Conservation (phyloP, 2,113 vertebrate species). For the Chelonoidis abingdonii region DNA sequence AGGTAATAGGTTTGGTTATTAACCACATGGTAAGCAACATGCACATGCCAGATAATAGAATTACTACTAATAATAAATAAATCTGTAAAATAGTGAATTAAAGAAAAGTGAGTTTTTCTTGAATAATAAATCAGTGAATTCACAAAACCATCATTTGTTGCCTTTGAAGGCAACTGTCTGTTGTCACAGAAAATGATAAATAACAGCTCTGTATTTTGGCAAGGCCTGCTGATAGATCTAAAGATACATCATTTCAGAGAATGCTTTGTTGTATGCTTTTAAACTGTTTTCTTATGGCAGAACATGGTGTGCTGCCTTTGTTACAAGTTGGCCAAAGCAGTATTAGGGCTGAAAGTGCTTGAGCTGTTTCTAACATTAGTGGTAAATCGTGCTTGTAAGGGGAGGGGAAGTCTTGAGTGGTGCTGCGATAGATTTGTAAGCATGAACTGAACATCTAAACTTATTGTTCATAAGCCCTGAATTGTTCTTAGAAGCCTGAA, state of each 20-base stretch:
- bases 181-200: slow-evolving; percentile 35
- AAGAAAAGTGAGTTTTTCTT: slow-evolving; percentile 26
- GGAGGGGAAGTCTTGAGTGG: not conserved
- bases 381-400: not conserved
- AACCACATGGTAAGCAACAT: slow-evolving; percentile 33
- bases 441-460: not conserved
- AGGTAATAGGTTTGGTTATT: slow-evolving; percentile 3
- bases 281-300: not conserved
- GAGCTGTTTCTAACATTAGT: slow-evolving; percentile 11
- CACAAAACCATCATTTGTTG: not conserved
- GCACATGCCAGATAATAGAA: slow-evolving; percentile 34
- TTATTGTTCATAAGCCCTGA: not conserved
- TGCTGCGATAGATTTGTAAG: not conserved
- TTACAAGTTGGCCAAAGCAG: not conserved
- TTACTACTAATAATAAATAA: not conserved
- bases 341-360: not conserved
- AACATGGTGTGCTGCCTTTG: not conserved
- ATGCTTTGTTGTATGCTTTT: not conserved
- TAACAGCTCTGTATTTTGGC: not conserved
- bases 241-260: not conserved
- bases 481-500: not conserved
- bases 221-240: not conserved
- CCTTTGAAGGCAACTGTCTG: slow-evolving; percentile 16
- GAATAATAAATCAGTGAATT: not conserved
- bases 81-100: not conserved